These are phyloP conservation scores for Catharus bicknelli DNA, from an alignment of 2,113 vertebrate species.

Conservation along the genomic window DNA sequence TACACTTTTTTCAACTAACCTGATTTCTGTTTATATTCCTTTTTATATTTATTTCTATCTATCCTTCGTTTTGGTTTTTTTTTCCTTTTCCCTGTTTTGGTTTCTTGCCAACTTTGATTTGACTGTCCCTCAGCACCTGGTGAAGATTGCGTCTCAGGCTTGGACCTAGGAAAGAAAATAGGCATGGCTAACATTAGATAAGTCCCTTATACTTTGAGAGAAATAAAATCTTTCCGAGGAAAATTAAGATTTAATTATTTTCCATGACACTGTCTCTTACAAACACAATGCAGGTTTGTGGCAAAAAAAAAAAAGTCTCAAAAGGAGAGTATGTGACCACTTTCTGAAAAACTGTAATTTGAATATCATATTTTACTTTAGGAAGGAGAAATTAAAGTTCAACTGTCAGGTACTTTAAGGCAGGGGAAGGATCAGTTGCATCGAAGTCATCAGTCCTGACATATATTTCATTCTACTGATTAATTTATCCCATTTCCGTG, in stretches of 20 bases:
- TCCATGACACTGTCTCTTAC: background rate
- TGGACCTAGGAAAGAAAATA: background rate
- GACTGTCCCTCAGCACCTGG: background rate
- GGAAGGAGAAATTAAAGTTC: conserved; percentile 43
- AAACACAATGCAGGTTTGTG: background rate
- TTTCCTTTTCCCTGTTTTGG: background rate
- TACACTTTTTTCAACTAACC: background rate
- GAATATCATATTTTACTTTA: conserved; percentile 36
- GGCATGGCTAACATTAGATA: background rate
- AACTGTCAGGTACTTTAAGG: conserved; percentile 36
- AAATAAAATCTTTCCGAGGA: background rate
- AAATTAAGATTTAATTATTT: background rate
- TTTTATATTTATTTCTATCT: background rate
- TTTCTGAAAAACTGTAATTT: conserved; percentile 25
- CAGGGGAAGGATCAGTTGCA: conserved; percentile 56
- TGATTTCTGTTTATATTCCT: conserved; percentile 7
- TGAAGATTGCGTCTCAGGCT: background rate
- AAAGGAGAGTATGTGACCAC: background rate
- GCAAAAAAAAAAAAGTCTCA: background rate
- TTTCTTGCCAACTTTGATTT: conserved; percentile 24
- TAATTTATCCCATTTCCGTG: conserved; percentile 62
- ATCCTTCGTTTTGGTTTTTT: background rate
- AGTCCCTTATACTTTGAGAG: background rate
- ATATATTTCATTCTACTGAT: conserved; percentile 62
- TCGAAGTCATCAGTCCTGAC: conserved; percentile 67